Conservation (phyloP, 1,140 invertebrate genomes). For the Zaprionus camerounensis region DNA sequence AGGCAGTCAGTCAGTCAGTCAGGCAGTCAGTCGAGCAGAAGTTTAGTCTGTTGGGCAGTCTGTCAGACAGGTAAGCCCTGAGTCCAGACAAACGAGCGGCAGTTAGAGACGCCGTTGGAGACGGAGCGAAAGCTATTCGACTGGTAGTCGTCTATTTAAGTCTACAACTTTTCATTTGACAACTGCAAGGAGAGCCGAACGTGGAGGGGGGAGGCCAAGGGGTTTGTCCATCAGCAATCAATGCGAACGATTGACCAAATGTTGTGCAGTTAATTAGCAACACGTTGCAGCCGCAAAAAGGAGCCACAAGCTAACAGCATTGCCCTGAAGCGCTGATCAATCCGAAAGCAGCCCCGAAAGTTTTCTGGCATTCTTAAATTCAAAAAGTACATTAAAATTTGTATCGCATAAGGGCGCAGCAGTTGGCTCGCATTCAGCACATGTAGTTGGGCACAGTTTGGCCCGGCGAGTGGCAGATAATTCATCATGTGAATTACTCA, state of each 20-base stretch:
- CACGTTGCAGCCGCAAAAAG: slow-evolving; percentile 14
- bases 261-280: slow-evolving; percentile 67
- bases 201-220: not conserved
- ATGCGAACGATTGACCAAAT: slow-evolving; percentile 61
- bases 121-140: not conserved
- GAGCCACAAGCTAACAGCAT: slow-evolving; percentile 12
- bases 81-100: slow-evolving; percentile 58
- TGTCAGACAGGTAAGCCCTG: slow-evolving; percentile 31
- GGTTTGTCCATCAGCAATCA: slow-evolving; percentile 41
- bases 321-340: slow-evolving; percentile 37
- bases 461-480: slow-evolving; percentile 37
- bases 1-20: slow-evolving; percentile 12
- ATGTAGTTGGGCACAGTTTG: not conserved
- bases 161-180: slow-evolving; percentile 71
- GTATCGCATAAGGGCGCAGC: not conserved
- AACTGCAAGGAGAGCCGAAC: slow-evolving; percentile 20
- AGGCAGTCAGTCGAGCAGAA: not conserved
- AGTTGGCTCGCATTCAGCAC: slow-evolving; percentile 9
- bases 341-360: not conserved
- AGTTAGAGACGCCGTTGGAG: slow-evolving; percentile 48
- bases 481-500: slow-evolving; percentile 77
- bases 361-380: not conserved
- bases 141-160: slow-evolving; percentile 56
- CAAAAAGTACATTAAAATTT: slow-evolving; percentile 22
- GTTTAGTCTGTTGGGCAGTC: not conserved